Evolutionary conservation across 2,113 vertebrate species (phyloP), one percentile per base, ranked within the genome.

Genomic region (Mastomys coucha): DNA sequence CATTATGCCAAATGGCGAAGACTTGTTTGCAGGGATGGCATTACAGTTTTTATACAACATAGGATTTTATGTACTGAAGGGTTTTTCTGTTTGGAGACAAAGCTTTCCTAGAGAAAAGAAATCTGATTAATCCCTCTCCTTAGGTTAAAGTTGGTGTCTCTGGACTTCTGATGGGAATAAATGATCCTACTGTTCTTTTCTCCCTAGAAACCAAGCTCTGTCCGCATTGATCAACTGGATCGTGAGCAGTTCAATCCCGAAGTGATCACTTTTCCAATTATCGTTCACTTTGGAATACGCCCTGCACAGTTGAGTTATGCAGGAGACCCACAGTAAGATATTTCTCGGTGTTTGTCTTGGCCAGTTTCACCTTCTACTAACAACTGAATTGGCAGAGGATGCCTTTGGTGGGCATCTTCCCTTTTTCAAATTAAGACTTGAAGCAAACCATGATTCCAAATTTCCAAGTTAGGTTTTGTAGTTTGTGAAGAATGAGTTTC

Each of bases 231-330:
- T 99, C 99, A 99, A 80, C 98, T 99, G 98, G 99, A 99, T 98
- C 99, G 99, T 0, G 99, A 99, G 97, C 99, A 99, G 98, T 99
- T 99, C 98, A 99, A 99, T 98, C 99, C 99, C 0, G 99, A 99
- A 84, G 99, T 99, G 98, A 99, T 99, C 98, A 99, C 99, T 95
- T 99, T 99, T 98, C 99, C 99, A 82, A 99, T 99, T 98, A 99
- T 99, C 75, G 99, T 99, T 63, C 99, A 99, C 97, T 99, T 99
- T 22, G 99, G 99, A 78, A 99, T 99, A 98, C 99, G 99, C 92
- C 99, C 99, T 10, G 99, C 99, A 97, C 99, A 99, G 98, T 99
- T 99, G 98, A 99, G 99, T 99, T 99, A 99, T 84, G 99, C 99
- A 65, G 99, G 99, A 98, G 99, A 99, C 98, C 99, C 99, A 88